Evolutionary conservation across 2,888 invertebrate species (phyloP).

Genomic region (Scaptodrosophila latifasciaeformis): DNA sequence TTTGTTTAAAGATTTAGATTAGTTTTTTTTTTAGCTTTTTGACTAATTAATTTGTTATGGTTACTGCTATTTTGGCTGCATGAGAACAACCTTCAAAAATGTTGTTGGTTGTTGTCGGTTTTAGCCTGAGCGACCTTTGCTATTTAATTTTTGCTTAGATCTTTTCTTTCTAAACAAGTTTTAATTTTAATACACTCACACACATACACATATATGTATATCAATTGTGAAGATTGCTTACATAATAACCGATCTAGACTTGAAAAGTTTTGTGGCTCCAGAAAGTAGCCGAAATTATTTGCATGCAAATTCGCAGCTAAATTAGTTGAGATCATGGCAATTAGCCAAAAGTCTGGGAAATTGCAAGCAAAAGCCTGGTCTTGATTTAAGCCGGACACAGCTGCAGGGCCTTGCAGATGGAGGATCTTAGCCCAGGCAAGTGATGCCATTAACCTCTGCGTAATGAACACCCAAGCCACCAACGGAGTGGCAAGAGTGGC

Average conservation of each 20-base stretch:
- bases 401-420: constrained; percentile 37
- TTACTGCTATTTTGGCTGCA: constrained; percentile 35
- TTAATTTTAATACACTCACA: constrained; percentile 28
- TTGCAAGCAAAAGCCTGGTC: too few species aligned
- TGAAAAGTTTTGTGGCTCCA: too few species aligned
- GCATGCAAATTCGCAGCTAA: too few species aligned
- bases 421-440: not conserved
- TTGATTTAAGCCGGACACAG: constrained; percentile 46
- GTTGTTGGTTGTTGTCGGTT: constrained; percentile 12
- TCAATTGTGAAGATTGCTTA: constrained; percentile 46
- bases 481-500: constrained; percentile 54
- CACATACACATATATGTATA: too few species aligned
- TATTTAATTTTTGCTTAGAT: constrained; percentile 48
- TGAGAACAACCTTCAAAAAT: constrained; percentile 61
- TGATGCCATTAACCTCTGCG: constrained; percentile 62
- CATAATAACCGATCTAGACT: constrained; percentile 34
- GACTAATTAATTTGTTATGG: constrained; percentile 40
- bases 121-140: constrained; percentile 54
- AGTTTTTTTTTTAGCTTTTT: constrained; percentile 12
- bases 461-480: constrained; percentile 66
- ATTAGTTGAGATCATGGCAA: too few species aligned
- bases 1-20: constrained; percentile 10
- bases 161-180: constrained; percentile 51
- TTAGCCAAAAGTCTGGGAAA: too few species aligned
- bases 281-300: too few species aligned